Percentiles rank a stretch among this genome's conserved stretches.
Conservation (phyloP, 23 tunicate species). For the Trididemnum nubilum region DNA sequence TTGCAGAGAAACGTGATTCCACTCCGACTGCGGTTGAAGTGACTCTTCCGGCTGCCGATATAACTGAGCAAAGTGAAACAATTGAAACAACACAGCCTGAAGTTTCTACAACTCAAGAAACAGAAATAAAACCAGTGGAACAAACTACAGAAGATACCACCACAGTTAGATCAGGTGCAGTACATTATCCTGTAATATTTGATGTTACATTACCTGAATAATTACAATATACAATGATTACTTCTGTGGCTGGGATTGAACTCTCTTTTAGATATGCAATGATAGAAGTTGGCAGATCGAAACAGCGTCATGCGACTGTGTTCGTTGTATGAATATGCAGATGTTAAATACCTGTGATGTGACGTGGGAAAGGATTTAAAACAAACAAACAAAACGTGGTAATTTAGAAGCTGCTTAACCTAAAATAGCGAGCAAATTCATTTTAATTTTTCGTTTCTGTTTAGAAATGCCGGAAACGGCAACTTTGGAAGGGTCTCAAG, state of each 20-base stretch:
- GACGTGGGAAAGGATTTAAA: background rate
- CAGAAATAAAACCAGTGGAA: conserved; percentile 22
- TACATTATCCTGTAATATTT: background rate
- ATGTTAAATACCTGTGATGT: no score
- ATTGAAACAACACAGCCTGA: background rate
- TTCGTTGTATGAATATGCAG: no score
- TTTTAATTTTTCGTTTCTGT: background rate
- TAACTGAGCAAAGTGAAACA: conserved; percentile 5
- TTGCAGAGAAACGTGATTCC: background rate
- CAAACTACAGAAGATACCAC: conserved; percentile 49
- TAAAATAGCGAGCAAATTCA: no score
- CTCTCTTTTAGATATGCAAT: no score
- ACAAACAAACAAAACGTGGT: background rate
- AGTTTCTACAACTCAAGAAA: background rate
- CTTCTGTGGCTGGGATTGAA: no score
- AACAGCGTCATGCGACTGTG: no score
- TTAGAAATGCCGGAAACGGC: conserved; percentile 45
- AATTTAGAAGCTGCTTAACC: background rate
- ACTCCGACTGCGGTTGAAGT: conserved; percentile 6
- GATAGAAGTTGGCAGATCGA: no score
- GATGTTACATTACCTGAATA: no score
- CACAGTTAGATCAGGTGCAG: conserved; percentile 50
- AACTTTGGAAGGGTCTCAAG: conserved; percentile 9
- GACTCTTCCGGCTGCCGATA: background rate
- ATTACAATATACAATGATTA: no score